Evolutionary conservation across 92 coral and sea anemone species (phyloP).

Genomic region (Epizoanthus scotinus): DNA sequence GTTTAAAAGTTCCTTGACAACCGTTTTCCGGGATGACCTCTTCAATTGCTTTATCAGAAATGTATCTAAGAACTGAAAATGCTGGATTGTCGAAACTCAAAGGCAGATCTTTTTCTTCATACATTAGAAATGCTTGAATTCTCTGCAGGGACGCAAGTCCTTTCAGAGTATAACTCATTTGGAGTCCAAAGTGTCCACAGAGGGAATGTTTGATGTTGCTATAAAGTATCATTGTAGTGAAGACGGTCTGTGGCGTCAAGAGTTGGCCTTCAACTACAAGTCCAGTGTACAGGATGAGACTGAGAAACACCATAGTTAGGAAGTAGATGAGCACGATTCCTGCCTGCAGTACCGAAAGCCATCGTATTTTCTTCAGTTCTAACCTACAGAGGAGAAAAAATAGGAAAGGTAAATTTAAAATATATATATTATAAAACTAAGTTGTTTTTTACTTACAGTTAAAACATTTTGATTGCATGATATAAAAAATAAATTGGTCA

Average conservation of each 20-base stretch:
- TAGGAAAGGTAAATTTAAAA: no score
- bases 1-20: constrained; percentile 20
- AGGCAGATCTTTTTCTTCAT: constrained; percentile 16
- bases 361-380: constrained; percentile 27
- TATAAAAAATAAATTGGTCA: no score
- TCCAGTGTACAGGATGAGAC: constrained; percentile 28
- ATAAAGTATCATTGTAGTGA: constrained; percentile 29
- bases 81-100: constrained; percentile 39
- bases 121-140: constrained; percentile 27
- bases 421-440: neutral
- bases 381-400: neutral
- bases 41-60: constrained; percentile 9
- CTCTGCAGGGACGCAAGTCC: constrained; percentile 34
- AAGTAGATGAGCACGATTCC: constrained; percentile 31
- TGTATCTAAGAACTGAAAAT: constrained; percentile 31
- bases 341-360: constrained; percentile 36
- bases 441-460: neutral
- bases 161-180: constrained; percentile 28
- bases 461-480: no score
- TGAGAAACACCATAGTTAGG: constrained; percentile 26
- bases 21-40: constrained; percentile 30
- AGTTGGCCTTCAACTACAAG: constrained; percentile 25
- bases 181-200: constrained; percentile 40
- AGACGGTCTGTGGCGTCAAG: constrained; percentile 22
- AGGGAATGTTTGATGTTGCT: constrained; percentile 33